Base-by-base conservation (phyloP, 2,888 invertebrate species). In the Tachina grossa region DNA sequence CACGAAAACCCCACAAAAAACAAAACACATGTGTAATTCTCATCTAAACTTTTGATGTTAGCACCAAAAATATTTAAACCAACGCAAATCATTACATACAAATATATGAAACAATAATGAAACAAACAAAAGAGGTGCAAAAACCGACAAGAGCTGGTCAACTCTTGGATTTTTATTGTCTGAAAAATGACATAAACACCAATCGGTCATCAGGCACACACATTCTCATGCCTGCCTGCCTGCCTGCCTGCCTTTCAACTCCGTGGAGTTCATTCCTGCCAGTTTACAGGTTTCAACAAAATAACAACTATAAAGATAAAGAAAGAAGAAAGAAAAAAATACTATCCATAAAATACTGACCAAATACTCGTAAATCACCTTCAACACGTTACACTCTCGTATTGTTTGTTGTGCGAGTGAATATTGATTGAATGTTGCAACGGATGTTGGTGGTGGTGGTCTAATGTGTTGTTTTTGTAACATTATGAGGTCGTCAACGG, bases 351-450 rank as follows among this genome's bases (percentile, higher is more conserved):
- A 80, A 72, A 77, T 55, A 65, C 69, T 75, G 65, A 41, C 83
- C 79, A 76, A 81, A 83, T 79, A 71, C 68, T 86, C 82, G 78
- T 86, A 82, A 84, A 84, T 82, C 86, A 84, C 76, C 84, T 84
- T 83, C 81, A 76, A 63, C 71, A 75, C 68, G 63, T 74, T 65
- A 51, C 75, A 22, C 65, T 49, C 57, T 63, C 63, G 51, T 2
- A 19, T 53, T 75, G 66, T 71, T 80, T 49, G 39, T 57, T 72
- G 55, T 16, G 13, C 4, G 31, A 11, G 11, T 2, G 41, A 9
- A 8, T 66, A 51, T 65, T 59, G 66, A 59, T 13, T 43, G 53
- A 69, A 51, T 68, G 59, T 78, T 69, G 49, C 22, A 43, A 22
- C 51, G 68, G 61, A 14, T 10, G 13, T 53, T 19, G 43, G 31